These are phyloP conservation scores for Pangasius sanitwongsei DNA, from an alignment of 2,797 vertebrate species.

Conservation along the genomic window DNA sequence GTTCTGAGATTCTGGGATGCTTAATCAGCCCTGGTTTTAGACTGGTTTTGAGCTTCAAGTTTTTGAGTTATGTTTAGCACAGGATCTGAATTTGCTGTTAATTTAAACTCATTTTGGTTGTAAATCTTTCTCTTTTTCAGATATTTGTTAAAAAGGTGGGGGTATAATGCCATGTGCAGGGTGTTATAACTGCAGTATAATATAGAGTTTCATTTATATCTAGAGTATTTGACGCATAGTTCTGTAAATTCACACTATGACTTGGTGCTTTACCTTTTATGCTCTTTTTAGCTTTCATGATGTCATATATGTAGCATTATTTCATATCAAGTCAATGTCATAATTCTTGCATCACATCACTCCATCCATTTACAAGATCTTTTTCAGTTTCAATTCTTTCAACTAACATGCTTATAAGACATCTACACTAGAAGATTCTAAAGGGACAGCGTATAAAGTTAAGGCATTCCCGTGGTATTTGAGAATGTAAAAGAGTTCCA, in stretches of 20 bases:
- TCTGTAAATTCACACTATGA: neutral
- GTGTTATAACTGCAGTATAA: neutral
- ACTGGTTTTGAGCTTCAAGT: neutral
- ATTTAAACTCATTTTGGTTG: neutral
- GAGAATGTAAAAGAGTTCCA: constrained; percentile 54
- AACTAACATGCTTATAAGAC: constrained; percentile 35
- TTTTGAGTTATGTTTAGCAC: neutral
- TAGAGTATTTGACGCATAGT: neutral
- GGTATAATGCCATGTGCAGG: neutral
- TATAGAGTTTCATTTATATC: neutral
- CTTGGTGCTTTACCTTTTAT: neutral
- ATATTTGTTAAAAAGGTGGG: neutral
- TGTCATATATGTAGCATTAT: neutral
- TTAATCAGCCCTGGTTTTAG: neutral
- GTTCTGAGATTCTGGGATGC: neutral
- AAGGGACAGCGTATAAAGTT: constrained; percentile 40
- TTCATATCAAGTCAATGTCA: neutral
- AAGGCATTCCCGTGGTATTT: constrained; percentile 34
- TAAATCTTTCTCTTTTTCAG: neutral
- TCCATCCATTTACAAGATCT: constrained; percentile 45
- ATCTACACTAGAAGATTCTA: constrained; percentile 7
- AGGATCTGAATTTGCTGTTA: neutral
- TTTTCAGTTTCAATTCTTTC: constrained; percentile 22
- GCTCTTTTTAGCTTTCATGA: neutral
- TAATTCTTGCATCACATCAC: constrained; percentile 64